Evolutionary conservation across 2,113 vertebrate species (phyloP), one percentile per base, ranked within the genome.

Genomic region (Ctenomys sociabilis): DNA sequence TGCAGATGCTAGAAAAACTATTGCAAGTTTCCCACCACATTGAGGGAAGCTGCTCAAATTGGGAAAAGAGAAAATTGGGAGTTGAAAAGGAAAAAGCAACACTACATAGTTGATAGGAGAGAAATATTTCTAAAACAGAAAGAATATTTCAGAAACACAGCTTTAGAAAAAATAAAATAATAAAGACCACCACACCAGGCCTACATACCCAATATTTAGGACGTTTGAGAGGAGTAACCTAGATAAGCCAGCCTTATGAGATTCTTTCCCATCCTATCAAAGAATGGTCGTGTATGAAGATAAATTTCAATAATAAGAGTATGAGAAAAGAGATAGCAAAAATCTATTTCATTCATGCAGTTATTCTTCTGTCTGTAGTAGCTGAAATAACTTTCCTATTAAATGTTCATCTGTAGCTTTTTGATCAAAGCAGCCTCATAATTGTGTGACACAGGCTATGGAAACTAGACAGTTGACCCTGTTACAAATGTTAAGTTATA

Each of bases 401-500:
- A 95, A 16, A 45, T 64, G 4, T 81, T 93, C 83, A 54, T 17
- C 21, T 64, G 28, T 84, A 89, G 30, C 14, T 77, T 88, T 95
- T 66, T 32, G 45, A 32, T 70, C 63, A 95, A 40, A 32, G 43
- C 7, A 72, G 26, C 35, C 32, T 75, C 3, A 16, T 54, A 75
- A 52, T 35, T 85, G n/a, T 78, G 64, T 37, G 66, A 88, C 24
- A 32, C 4, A 43, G 14, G 28, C 35, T 92, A 57, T 30, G 7
- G 24, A 75, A 78, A 78, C 4, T 40, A 90, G 24, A 54, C 37
- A 22, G 2, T 63, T 95, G 64, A 2, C 90, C 91, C 94, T 72
- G 82, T 66, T 92, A 85, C 68, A 37, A 91, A 96, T 83, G 90
- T 94, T 85, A 87, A 90, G 95, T 92, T 22, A 86, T 91, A 86